Percentiles rank a stretch among this genome's conserved stretches.
These are phyloP conservation scores for Nymphalis polychloros DNA, from an alignment of 2,888 invertebrate species.

Conservation along the genomic window DNA sequence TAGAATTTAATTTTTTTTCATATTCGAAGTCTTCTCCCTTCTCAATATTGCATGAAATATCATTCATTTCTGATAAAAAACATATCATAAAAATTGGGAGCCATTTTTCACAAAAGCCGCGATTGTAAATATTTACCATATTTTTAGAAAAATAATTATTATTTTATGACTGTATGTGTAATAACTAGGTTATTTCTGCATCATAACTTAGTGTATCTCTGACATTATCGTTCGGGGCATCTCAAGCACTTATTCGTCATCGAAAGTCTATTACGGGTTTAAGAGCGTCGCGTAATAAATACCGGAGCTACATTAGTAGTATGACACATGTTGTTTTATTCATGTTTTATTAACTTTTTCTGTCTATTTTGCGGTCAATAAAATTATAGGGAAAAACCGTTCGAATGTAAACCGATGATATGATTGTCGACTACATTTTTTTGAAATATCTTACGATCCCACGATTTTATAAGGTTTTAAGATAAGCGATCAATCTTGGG, in stretches of 20 bases:
- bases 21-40: too few relatives aligned
- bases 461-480: too few relatives aligned
- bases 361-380: slow-evolving; percentile 1
- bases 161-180: not conserved
- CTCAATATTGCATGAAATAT: too few relatives aligned
- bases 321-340: slow-evolving; percentile 17
- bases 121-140: too few relatives aligned
- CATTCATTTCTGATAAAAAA: too few relatives aligned
- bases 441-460: too few relatives aligned
- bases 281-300: slow-evolving; percentile 19
- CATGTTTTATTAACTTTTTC: slow-evolving; percentile 7
- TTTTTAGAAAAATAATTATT: not conserved
- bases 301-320: slow-evolving; percentile 15
- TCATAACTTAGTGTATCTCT: slow-evolving; percentile 10
- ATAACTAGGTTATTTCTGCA: slow-evolving; percentile 8
- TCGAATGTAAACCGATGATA: not conserved
- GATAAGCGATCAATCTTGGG: too few relatives aligned
- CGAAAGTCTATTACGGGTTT: slow-evolving; percentile 16
- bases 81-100: too few relatives aligned
- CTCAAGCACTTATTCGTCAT: slow-evolving; percentile 54
- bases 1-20: too few relatives aligned
- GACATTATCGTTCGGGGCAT: slow-evolving; percentile 34
- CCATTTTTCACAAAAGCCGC: too few relatives aligned
- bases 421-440: too few relatives aligned
- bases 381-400: not conserved